Evolutionary conservation across 2,888 invertebrate genomes (phyloP), one percentile per base, ranked within the genome.

Genomic region (Epinotia demarniana): DNA sequence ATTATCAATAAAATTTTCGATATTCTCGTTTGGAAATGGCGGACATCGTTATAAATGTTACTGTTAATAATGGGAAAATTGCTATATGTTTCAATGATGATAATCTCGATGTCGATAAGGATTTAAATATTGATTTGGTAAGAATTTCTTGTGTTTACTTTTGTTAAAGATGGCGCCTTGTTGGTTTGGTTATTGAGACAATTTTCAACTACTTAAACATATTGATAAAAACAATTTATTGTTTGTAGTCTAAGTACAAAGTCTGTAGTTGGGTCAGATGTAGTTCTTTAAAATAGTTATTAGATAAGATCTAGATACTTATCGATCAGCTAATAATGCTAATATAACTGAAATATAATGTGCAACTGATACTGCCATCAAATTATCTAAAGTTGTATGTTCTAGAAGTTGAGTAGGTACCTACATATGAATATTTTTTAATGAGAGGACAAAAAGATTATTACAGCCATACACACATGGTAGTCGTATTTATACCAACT

Each of bases 11-110:
- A 75, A 75, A 72, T 89, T 90, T 90, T 90, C 91, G 90, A 92
- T 92, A 91, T 89, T 91, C 88, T 88, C 87, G 86, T 87, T 87
- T 87, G 86, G 82, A 58, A 80, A 90, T 89, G 89, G 81, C 87
- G 63, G 87, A 88, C 73, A 77, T 90, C 23, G 79, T 85, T 67
- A 82, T 91, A 78, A 86, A 90, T 80, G 84, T 90, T 76, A 80
- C 80, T 73, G 77, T 89, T 53, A 80, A 87, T 12, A 82, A 82
- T 2, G 83, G 85, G 75, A 80, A 79, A 53, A 80, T 89, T 49
- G 81, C 81, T 77, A 85, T 89, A 73, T 73, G 75, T 57, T 76
- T 84, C 62, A 86, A 86, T 72, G 79, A 84, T 53, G 79, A 80
- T 43, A 81, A 82, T 3, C 79, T 82, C 78, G 78, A 79, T 33